Percentiles rank a stretch among this genome's conserved stretches.
Evolutionary conservation across 2,113 vertebrate genomes (phyloP).

Genomic region (Chlorocebus sabaeus): DNA sequence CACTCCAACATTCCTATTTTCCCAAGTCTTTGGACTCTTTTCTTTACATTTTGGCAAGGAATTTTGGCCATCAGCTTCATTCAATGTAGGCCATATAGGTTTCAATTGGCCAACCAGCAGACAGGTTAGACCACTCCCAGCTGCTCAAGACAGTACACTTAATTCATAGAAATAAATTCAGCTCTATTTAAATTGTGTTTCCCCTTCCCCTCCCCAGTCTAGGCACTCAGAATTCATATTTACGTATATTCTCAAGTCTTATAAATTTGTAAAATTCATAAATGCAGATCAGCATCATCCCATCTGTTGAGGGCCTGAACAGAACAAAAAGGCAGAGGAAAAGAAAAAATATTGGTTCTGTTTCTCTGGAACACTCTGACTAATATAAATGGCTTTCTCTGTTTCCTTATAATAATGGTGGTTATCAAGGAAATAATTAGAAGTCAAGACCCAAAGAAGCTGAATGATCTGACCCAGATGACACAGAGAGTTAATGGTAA

Average conservation of each 20-base stretch:
- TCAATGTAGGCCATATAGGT: background rate
- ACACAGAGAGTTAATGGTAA: background rate
- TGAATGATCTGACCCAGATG: background rate
- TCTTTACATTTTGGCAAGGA: background rate
- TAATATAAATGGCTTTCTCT: background rate
- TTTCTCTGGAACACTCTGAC: background rate
- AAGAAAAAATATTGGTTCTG: background rate
- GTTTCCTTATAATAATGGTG: background rate
- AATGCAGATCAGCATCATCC: background rate
- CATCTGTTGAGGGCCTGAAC: background rate
- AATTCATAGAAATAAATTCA: constrained; percentile 15
- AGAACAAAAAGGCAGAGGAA: background rate
- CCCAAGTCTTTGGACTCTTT: background rate
- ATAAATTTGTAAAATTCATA: background rate
- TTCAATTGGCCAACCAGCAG: background rate
- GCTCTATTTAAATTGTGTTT: background rate
- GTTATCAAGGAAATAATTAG: background rate
- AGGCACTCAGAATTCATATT: background rate
- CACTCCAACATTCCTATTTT: background rate
- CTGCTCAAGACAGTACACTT: background rate
- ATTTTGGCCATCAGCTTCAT: background rate
- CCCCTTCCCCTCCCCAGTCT: background rate
- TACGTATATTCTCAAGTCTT: background rate
- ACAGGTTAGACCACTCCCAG: background rate
- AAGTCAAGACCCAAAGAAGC: background rate